These are phyloP conservation scores for Molossus alvarezi DNA, from an alignment of 2,797 vertebrate species.

Conservation along the genomic window DNA sequence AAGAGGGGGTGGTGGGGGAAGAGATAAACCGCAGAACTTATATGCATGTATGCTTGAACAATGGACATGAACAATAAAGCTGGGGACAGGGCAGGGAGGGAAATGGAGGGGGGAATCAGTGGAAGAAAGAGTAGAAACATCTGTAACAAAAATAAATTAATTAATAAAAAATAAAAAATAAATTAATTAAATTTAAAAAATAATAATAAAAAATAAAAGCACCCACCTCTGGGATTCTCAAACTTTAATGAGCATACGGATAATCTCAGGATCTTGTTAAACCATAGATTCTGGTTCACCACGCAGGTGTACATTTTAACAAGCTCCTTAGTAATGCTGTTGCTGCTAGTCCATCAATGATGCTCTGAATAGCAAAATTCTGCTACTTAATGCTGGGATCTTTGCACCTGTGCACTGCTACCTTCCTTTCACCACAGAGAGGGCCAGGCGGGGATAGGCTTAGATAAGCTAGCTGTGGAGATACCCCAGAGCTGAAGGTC, in stretches of 20 bases:
- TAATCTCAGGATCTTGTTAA: not conserved
- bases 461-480: not conserved
- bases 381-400: not conserved
- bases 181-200: no score
- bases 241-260: not conserved
- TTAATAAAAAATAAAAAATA: no score
- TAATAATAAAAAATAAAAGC: not conserved
- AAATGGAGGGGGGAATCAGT: no score
- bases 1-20: no score
- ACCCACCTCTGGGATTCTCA: not conserved
- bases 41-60: no score
- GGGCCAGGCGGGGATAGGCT: not conserved
- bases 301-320: not conserved
- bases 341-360: not conserved
- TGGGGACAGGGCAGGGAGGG: no score
- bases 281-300: not conserved
- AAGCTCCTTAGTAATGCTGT: not conserved
- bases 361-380: not conserved
- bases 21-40: no score
- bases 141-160: no score
- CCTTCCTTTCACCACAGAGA: not conserved
- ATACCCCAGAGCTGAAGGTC: not conserved
- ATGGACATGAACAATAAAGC: no score
- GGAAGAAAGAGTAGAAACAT: no score
- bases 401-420: not conserved